Percentiles rank a stretch among this genome's conserved stretches.
These are phyloP conservation scores for Cremastinae sp. DNA, from an alignment of 2,888 invertebrate genomes.

Conservation along the genomic window DNA sequence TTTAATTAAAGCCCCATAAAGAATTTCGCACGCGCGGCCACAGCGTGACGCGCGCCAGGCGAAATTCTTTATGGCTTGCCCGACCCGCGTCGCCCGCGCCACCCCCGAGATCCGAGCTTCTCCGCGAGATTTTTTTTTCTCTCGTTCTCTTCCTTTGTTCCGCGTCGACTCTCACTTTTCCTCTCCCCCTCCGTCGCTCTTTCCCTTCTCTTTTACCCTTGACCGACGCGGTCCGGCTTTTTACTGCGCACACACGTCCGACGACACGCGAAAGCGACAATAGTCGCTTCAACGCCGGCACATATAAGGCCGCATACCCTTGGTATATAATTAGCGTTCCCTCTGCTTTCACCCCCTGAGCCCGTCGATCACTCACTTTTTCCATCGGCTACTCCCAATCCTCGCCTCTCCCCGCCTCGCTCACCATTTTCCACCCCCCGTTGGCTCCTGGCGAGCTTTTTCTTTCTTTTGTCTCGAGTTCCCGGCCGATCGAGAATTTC, in stretches of 20 bases:
- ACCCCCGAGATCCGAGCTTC: slow-evolving; percentile 61
- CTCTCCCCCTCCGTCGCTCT: slow-evolving; percentile 12
- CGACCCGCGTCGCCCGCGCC: slow-evolving; percentile 43
- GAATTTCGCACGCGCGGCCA: slow-evolving; percentile 63
- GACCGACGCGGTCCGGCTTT: slow-evolving; percentile 13
- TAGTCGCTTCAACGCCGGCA: slow-evolving; percentile 35
- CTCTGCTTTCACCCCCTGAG: too few species aligned
- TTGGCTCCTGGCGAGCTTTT: slow-evolving; percentile 9
- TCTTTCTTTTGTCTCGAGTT: not conserved
- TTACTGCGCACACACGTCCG: slow-evolving; percentile 18
- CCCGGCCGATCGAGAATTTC: too few species aligned
- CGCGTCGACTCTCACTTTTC: slow-evolving; percentile 29
- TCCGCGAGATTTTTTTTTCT: slow-evolving; percentile 56
- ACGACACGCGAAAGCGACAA: slow-evolving; percentile 26
- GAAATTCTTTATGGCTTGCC: slow-evolving; percentile 59
- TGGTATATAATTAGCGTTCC: slow-evolving; percentile 60
- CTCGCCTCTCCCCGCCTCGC: not conserved
- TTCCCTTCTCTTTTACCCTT: slow-evolving; percentile 45
- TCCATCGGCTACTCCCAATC: slow-evolving; percentile 21
- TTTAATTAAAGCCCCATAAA: slow-evolving; percentile 76
- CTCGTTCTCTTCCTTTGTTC: slow-evolving; percentile 17
- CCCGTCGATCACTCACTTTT: slow-evolving; percentile 53
- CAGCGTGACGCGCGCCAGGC: slow-evolving; percentile 57
- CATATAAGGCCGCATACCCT: slow-evolving; percentile 38
- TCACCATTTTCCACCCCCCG: not conserved